These are phyloP conservation scores for Pycnonotus jocosus DNA, from an alignment of 2,113 vertebrate genomes.

Conservation along the genomic window DNA sequence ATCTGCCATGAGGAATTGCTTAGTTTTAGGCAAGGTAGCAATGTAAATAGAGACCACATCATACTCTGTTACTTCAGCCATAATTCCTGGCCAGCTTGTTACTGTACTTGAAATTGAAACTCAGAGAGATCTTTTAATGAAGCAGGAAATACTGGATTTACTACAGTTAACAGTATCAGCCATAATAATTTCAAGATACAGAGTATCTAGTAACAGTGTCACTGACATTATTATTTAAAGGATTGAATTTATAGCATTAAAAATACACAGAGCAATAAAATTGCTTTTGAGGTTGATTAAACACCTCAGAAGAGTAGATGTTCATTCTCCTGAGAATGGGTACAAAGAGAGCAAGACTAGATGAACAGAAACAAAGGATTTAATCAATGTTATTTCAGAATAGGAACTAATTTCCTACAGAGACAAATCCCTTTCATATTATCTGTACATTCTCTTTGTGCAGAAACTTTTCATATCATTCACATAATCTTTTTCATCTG, in stretches of 20 bases:
- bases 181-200: background rate
- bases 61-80: background rate
- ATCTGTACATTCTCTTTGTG: background rate
- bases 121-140: background rate
- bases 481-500: background rate
- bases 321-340: background rate
- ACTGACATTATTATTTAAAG: background rate
- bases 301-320: background rate
- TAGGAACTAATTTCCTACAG: constrained; percentile 21
- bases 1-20: background rate
- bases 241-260: background rate
- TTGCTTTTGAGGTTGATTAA: background rate
- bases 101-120: background rate
- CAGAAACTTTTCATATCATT: background rate
- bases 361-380: background rate
- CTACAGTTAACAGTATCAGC: background rate
- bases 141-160: background rate
- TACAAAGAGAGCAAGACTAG: background rate
- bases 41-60: background rate
- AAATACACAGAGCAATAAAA: background rate
- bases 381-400: background rate
- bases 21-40: background rate
- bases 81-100: background rate
- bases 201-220: background rate
- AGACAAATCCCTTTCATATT: background rate